phyloP scores from a whole-genome alignment of 2,113 vertebrate species.

The Hemichromis elongatus region DNA sequence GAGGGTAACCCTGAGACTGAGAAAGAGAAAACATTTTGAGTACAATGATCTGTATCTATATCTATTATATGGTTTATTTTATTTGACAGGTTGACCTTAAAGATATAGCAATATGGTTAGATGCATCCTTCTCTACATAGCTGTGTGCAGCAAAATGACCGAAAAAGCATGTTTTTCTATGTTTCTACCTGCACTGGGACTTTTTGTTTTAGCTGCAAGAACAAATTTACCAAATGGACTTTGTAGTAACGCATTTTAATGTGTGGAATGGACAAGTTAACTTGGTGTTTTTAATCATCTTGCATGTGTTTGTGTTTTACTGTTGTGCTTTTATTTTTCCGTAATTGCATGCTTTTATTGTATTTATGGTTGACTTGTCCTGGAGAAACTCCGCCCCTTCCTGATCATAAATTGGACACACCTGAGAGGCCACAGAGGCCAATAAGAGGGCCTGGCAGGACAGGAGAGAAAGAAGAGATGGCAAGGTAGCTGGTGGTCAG shows the following conservation, averaged over 20 bases:
- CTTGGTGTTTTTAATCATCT: too few relatives aligned
- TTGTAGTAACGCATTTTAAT: neutral
- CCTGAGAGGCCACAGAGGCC: too few relatives aligned
- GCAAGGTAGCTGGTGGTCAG: too few relatives aligned
- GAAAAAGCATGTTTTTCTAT: neutral
- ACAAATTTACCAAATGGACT: neutral
- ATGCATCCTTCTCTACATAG: neutral
- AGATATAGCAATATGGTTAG: neutral
- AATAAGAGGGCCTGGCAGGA: too few relatives aligned
- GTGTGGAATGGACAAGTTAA: too few relatives aligned
- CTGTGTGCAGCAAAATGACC: neutral
- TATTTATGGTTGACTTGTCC: too few relatives aligned
- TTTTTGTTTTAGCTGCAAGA: neutral
- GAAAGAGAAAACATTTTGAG: neutral
- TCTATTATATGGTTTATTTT: neutral
- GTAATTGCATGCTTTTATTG: too few relatives aligned
- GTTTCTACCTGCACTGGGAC: neutral
- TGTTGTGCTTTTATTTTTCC: too few relatives aligned
- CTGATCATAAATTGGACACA: too few relatives aligned
- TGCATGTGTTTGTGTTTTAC: too few relatives aligned
- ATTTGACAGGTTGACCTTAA: neutral
- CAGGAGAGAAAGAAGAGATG: too few relatives aligned
- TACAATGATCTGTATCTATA: neutral
- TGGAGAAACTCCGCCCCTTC: too few relatives aligned
- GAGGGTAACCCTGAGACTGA: constrained; percentile 57